Percentiles rank a stretch among this genome's conserved stretches.
Evolutionary conservation across 2,113 vertebrate species (phyloP).

Genomic region (Gallinago jamesoni): DNA sequence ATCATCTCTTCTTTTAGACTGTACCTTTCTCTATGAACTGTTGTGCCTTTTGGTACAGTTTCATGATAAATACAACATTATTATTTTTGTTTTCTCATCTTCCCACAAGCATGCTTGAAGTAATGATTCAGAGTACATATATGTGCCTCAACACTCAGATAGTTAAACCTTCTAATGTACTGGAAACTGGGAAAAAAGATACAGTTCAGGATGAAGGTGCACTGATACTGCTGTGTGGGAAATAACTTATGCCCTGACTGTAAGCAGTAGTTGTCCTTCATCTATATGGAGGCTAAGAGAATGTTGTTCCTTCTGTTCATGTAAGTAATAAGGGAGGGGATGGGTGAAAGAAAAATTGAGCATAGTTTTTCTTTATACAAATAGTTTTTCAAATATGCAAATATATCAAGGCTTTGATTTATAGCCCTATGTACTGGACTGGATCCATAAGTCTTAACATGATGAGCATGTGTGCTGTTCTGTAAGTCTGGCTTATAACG

Average conservation of each 20-base stretch:
- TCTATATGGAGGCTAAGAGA: neutral
- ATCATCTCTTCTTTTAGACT: neutral
- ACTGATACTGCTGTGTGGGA: conserved; percentile 4
- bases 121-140: neutral
- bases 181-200: neutral
- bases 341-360: neutral
- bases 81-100: conserved; percentile 13
- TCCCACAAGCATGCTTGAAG: conserved; percentile 8
- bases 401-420: neutral
- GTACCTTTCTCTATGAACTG: neutral
- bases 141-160: neutral
- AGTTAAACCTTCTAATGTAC: neutral
- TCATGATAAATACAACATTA: neutral
- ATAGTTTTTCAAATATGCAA: neutral
- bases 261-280: conserved; percentile 35
- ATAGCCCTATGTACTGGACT: neutral
- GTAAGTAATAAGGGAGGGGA: conserved; percentile 32
- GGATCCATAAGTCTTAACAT: neutral
- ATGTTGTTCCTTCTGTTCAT: neutral
- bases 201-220: conserved; percentile 5
- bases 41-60: neutral
- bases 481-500: neutral
- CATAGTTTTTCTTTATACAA: neutral
- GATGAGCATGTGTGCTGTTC: neutral
- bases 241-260: neutral